Base-by-base conservation (phyloP, 2,113 vertebrate species). In the Tragulus kanchil region DNA sequence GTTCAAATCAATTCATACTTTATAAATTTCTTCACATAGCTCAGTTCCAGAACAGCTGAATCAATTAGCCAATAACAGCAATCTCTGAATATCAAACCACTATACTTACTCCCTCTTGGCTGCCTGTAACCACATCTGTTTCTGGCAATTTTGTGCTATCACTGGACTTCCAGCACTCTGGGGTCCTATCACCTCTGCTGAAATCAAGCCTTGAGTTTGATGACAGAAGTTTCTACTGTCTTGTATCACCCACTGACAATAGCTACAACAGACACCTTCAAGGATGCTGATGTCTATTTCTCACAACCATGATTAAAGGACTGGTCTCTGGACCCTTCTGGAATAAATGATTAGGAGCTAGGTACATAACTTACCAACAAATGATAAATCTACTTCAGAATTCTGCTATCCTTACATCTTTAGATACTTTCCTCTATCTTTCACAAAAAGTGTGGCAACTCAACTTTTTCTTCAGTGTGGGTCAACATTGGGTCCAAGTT, bases 1-100 rank as follows among this genome's bases (percentile, higher is more conserved):
- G 64, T 73, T 89, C 36, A 89, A 95, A 71, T 79, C 28, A 79
- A 69, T 28, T 77, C 85, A 56, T 45, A 71, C 48, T 94, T 59
- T 26, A 45, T 23, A 25, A 4, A 13, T 58, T 89, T n/a, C 45
- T 45, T 21, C 50, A 58, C 28, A 28, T 59, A 85, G 64, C 50
- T 89, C 36, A 73, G 23, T 25, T 93, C 45, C 73, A 58, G 19
- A 8, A 58, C 14, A 73, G 42, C 42, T 79, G 14, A 67, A 56
- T 73, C 65, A 69, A 10, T 61, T 19, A 75, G 64, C 28, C 13
- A 81, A 61, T 12, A 56, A 10, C 17, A 93, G 28, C 17, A 52
- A 83, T 73, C 82, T 58, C 65, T 48, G 25, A 31, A 26, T 56
- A 23, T 92, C 56, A 26, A 73, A 67, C 11, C 42, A 50, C 11